Conservation (phyloP, 2,113 vertebrate species). For the Otus sunia region DNA sequence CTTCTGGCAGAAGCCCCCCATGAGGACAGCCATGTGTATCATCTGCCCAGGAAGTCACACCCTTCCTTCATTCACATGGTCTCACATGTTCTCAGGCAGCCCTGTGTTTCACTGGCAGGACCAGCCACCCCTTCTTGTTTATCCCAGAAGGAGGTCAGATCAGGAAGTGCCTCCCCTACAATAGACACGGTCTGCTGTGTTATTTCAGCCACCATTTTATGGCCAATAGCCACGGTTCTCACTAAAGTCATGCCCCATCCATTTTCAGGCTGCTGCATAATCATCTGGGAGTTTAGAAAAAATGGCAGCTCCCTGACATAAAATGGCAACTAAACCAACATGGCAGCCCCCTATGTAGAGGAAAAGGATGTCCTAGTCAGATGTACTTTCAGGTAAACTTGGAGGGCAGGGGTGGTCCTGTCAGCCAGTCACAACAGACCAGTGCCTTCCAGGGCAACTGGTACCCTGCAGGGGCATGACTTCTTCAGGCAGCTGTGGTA, state of each 20-base stretch:
- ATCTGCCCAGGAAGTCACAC: neutral
- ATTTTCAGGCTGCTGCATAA: neutral
- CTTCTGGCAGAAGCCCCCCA: neutral
- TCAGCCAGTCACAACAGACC: neutral
- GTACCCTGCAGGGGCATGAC: accelerated
- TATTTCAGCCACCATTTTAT: neutral
- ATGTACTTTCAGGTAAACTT: no score
- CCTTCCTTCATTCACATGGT: no score
- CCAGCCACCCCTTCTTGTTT: neutral
- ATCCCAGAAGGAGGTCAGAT: neutral
- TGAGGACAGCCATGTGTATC: no score
- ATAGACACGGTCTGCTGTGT: accelerated
- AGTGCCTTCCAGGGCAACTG: accelerated
- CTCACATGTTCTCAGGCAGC: neutral
- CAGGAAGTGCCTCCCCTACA: neutral
- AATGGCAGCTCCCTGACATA: neutral
- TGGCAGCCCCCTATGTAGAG: accelerated
- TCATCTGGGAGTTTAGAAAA: neutral
- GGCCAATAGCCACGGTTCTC: neutral
- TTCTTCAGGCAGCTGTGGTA: accelerated
- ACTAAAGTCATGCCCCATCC: no score
- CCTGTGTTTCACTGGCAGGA: neutral
- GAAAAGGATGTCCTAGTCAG: neutral
- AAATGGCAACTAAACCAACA: neutral
- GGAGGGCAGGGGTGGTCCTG: no score